phyloP scores from a whole-genome alignment of 2,888 invertebrate genomes.

The Pachymerium ferrugineum region DNA sequence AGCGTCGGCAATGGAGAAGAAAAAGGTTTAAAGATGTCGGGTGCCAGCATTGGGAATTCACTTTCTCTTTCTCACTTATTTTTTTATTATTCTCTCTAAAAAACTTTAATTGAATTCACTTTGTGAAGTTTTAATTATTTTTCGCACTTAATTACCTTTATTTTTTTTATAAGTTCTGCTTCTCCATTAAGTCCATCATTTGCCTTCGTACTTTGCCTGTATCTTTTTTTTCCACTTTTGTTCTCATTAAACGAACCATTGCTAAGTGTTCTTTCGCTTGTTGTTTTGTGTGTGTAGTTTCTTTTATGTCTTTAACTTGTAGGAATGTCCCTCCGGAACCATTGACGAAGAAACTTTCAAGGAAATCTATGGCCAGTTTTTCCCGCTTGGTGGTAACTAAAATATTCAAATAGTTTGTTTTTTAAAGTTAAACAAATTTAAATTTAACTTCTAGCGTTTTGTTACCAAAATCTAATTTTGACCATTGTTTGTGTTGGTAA shows the following conservation, averaged over 20 bases:
- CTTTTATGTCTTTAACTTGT: background rate
- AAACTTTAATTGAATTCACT: no score
- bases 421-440: no score
- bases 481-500: no score
- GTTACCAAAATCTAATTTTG: no score
- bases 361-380: constrained; percentile 81
- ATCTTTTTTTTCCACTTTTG: background rate
- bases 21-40: no score
- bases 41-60: no score
- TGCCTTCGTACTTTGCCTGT: background rate
- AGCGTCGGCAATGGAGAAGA: background rate
- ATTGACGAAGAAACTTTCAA: constrained; percentile 84
- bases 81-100: background rate
- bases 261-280: background rate
- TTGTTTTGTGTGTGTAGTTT: background rate
- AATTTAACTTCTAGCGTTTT: no score
- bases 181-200: background rate
- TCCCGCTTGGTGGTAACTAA: constrained; percentile 76
- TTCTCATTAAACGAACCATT: background rate
- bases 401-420: background rate
- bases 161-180: background rate
- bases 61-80: background rate
- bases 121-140: background rate
- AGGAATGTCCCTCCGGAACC: constrained; percentile 78
- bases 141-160: background rate